Conservation (phyloP, 1,140 invertebrate genomes). For the Eubasilissa regina region DNA sequence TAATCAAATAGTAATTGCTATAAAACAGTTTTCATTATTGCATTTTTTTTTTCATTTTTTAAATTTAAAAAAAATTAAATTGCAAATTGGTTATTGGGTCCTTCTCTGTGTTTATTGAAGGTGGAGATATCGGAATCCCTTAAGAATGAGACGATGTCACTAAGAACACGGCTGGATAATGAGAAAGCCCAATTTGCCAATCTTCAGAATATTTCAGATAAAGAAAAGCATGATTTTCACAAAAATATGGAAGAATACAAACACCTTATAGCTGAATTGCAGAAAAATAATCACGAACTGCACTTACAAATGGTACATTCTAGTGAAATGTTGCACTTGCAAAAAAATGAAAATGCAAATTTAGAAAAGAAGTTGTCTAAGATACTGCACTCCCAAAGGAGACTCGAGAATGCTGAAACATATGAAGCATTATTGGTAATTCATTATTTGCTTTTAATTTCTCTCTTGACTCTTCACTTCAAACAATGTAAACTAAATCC, state of each 20-base stretch:
- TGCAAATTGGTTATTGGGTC: background rate
- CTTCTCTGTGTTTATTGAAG: constrained; percentile 57
- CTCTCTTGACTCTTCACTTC: too few species aligned
- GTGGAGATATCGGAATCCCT: constrained; percentile 68
- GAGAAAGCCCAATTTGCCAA: constrained; percentile 69
- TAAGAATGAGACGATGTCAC: constrained; percentile 69
- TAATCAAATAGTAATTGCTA: too few species aligned
- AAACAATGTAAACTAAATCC: too few species aligned
- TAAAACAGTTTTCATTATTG: too few species aligned
- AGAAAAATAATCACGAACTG: constrained; percentile 70
- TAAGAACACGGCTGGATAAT: constrained; percentile 71
- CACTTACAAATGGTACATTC: constrained; percentile 70
- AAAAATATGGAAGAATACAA: constrained; percentile 73
- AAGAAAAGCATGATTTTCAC: constrained; percentile 69
- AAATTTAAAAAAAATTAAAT: background rate
- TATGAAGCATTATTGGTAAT: constrained; percentile 54
- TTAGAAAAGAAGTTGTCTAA: constrained; percentile 52
- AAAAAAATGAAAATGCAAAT: constrained; percentile 60
- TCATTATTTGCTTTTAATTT: background rate
- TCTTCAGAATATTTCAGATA: constrained; percentile 66
- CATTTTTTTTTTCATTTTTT: too few species aligned
- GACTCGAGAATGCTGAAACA: constrained; percentile 45
- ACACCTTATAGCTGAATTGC: constrained; percentile 69
- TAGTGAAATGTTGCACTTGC: constrained; percentile 64
- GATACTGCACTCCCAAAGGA: constrained; percentile 44